phyloP scores from a whole-genome alignment of 2,797 vertebrate species.

The Leuciscus waleckii region DNA sequence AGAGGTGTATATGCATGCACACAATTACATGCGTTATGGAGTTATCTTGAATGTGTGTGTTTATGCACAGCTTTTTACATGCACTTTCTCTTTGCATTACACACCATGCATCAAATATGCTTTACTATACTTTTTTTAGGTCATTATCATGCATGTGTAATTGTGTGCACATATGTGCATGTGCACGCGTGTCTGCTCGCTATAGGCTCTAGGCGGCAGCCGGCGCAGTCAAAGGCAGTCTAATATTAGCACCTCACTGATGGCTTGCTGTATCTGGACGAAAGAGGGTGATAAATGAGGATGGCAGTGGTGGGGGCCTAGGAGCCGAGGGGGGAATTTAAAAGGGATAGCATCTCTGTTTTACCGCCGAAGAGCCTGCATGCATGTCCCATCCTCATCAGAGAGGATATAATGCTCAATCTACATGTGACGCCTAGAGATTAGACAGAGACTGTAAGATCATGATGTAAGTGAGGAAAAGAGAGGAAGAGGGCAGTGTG shows the following conservation, averaged over 20 bases:
- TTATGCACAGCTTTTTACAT: background rate
- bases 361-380: constrained; percentile 9
- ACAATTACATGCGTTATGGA: background rate
- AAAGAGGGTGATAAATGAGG: constrained; percentile 77
- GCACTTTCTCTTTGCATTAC: background rate
- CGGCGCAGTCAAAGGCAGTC: constrained; percentile 64
- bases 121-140: constrained; percentile 15
- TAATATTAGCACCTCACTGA: constrained; percentile 77
- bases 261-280: constrained; percentile 75
- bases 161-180: background rate
- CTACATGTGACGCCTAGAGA: constrained; percentile 66
- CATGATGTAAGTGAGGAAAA: constrained; percentile 55
- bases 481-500: constrained; percentile 89
- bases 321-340: constrained; percentile 42
- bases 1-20: background rate
- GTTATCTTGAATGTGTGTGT: background rate
- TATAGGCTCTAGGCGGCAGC: constrained; percentile 56
- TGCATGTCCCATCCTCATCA: background rate
- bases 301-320: constrained; percentile 48
- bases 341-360: constrained; percentile 57
- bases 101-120: background rate
- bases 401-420: constrained; percentile 21
- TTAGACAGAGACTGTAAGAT: constrained; percentile 59
- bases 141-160: constrained; percentile 18
- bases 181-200: constrained; percentile 56